Base-by-base conservation (phyloP, 2,888 invertebrate genomes). In the Silvanus unidentatus region DNA sequence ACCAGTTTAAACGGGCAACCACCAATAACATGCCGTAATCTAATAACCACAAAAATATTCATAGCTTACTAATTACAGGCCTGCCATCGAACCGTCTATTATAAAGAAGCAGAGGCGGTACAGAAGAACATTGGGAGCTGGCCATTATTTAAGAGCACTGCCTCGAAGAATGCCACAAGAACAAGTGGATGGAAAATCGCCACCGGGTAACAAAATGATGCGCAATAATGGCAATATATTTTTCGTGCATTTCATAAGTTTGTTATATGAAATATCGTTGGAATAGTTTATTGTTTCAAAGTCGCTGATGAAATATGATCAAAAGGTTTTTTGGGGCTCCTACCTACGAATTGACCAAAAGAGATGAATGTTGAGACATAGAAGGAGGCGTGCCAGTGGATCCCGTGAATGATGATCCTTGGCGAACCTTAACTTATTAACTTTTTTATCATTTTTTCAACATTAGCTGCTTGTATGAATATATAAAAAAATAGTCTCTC, bases 91-190 rank as follows among this genome's bases (percentile, higher is more conserved):
- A 68, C 66, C 67, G 63, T 65, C 63, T 64, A 68, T 68, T 68
- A 68, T 68, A 65, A 66, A 68, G 68, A 66, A 68, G 68, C 68
- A 66, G 64, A 62, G 66, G 66, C 67, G 66, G 64, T 60, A 49
- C 58, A 44, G 37, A 40, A 37, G 16, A 37, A 13, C 37, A 37
- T 9, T 12, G 32, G 11, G 32, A 32, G 10, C n/a, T 12, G 32
- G 6, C 32, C 32, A 32, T 32, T 32, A 32, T 32, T 32, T 32
- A 8, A 32, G n/a, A 32, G n/a, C 22, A 22, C 32, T 12, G 3
- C 4, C 4, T 5, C 32, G 32, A 32, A 32, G 13, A 32, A 9
- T n/a, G 10, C 32, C 32, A 12, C 13, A 3, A 12, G 3, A 5
- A 3, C 32, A 32, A 22, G 3, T 12, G 6, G 32, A 32, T 28